Conservation (phyloP, 1,140 invertebrate genomes). For the Temnothorax curvispinosus region DNA sequence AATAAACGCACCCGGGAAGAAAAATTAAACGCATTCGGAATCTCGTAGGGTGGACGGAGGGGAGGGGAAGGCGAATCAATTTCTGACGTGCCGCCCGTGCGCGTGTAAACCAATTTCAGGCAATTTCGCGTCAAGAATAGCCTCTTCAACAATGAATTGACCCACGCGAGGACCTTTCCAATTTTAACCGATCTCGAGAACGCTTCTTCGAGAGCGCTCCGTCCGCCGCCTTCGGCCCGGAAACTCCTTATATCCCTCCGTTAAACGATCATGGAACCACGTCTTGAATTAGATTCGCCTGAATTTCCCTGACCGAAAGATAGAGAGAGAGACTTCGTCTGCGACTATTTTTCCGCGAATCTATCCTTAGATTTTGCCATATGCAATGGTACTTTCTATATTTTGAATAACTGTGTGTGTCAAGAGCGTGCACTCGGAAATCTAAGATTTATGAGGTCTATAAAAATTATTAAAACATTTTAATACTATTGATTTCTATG, state of each 20-base stretch:
- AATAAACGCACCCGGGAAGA: conserved; percentile 72
- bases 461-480: background rate
- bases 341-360: conserved; percentile 12
- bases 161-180: conserved; percentile 83
- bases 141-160: conserved; percentile 85
- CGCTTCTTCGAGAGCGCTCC: conserved; percentile 67
- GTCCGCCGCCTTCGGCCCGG: conserved; percentile 62
- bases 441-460: background rate
- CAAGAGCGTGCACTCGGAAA: background rate
- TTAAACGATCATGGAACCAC: conserved; percentile 58
- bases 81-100: conserved; percentile 78
- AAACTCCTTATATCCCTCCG: conserved; percentile 59
- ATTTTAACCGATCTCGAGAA: conserved; percentile 82
- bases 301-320: conserved; percentile 73
- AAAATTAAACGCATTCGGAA: conserved; percentile 84
- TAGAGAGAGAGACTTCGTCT: background rate
- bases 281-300: conserved; percentile 76
- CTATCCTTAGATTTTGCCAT: background rate
- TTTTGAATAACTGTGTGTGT: background rate
- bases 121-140: conserved; percentile 86
- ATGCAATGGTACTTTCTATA: conserved; percentile 2
- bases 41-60: conserved; percentile 65
- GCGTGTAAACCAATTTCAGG: conserved; percentile 86
- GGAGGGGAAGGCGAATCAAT: conserved; percentile 78
- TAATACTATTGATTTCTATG: background rate